Base-by-base conservation (phyloP, 2,113 vertebrate species). In the Lophius piscatorius region DNA sequence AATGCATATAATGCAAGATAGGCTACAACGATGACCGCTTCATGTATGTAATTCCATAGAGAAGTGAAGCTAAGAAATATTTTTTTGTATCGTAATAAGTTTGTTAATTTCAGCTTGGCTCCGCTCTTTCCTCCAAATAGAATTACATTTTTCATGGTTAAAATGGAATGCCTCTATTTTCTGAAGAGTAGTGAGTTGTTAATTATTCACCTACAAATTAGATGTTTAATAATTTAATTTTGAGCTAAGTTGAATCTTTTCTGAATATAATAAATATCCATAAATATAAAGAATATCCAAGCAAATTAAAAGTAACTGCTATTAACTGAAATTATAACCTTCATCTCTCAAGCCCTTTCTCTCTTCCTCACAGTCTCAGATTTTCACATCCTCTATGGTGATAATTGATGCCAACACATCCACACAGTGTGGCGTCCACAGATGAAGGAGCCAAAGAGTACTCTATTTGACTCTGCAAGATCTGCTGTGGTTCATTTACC, bases 351-450 rank as follows among this genome's bases (percentile, higher is more conserved):
- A 70, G 26, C 46, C 18, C 47, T 49, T 5, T 22, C n/a, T n/a
- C 16, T 28, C 58, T 49, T 39, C 29, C 46, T 28, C 40, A 29
- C 11, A 28, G 55, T 62, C 57, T 42, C 33, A 39, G 16, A 31
- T 61, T 62, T 55, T 61, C n/a, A n/a, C n/a, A n/a, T 52, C 62
- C 45, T 16, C 21, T 17, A 6, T 24, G 56, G 46, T 63, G 47
- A 65, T 47, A 45, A 36, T 48, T 70, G 51, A 63, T 44, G 38
- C 47, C 48, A 12, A 71, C 57, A 47, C 72, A 39, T 21, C 51
- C 38, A 55, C 56, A 31, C 66, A 44, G 63, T 44, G 63, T 70
- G 74, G 29, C 33, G 67, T 51, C 66, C 63, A 60, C 41, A 64
- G 41, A 60, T 46, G 56, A 68, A 55, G 39, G 33, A 42, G 45